phyloP scores from a whole-genome alignment of 1,140 invertebrate species.

The Lepidurus couesii region DNA sequence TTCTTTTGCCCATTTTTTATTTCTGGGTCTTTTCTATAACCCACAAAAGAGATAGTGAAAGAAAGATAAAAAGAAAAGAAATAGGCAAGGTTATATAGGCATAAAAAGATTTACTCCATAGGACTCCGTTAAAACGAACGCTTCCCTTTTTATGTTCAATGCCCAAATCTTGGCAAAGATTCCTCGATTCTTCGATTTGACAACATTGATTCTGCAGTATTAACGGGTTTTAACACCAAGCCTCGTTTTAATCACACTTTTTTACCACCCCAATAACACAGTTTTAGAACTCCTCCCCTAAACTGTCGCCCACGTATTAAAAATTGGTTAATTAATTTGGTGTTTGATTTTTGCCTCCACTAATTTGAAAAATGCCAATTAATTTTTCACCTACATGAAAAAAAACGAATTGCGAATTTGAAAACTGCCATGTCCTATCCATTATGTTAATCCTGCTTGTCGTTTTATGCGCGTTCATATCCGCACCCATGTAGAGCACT shows the following conservation, averaged over 20 bases:
- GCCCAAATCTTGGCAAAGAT: slow-evolving; percentile 7
- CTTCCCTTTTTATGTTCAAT: not conserved
- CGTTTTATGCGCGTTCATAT: no score
- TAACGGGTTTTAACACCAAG: not conserved
- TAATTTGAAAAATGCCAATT: no score
- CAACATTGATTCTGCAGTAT: not conserved
- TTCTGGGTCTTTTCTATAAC: not conserved
- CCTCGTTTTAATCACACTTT: not conserved
- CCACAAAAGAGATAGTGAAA: not conserved
- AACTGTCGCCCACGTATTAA: no score
- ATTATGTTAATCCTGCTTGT: no score
- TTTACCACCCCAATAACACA: not conserved
- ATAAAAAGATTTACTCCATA: not conserved
- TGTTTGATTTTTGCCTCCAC: no score
- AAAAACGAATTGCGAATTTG: no score
- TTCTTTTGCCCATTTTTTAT: not conserved
- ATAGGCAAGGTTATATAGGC: not conserved
- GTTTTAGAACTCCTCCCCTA: no score
- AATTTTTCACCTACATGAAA: no score
- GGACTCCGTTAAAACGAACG: not conserved
- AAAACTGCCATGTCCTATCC: no score
- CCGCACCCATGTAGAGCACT: no score
- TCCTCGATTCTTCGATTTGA: not conserved
- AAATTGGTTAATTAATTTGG: no score
- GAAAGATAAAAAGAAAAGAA: not conserved